Percentiles rank a stretch among this genome's conserved stretches.
Evolutionary conservation across 2,888 invertebrate genomes (phyloP).

Genomic region (Perizoma flavofasciatum): DNA sequence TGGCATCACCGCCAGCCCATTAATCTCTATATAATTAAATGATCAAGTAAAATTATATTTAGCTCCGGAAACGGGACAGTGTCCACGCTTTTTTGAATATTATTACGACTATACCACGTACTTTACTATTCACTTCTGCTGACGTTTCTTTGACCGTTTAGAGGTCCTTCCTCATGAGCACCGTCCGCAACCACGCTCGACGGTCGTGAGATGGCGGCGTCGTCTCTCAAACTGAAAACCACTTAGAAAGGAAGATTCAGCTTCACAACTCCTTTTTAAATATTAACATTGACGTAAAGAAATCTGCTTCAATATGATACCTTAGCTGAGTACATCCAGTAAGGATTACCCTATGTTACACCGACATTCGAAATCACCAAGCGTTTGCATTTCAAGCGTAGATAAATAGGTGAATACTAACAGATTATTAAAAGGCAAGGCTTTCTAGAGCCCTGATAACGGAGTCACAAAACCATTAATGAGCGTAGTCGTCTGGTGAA

Average conservation of each 20-base stretch:
- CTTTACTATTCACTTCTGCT: too few species aligned
- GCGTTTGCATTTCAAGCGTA: conserved; percentile 25
- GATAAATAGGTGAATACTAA: conserved; percentile 27
- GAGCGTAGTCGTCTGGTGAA: conserved; percentile 73
- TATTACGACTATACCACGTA: too few species aligned
- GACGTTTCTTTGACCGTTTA: too few species aligned
- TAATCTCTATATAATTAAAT: conserved; percentile 83
- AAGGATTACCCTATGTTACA: conserved; percentile 3
- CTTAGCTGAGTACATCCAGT: conserved; percentile 8
- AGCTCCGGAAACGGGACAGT: conserved; percentile 77
- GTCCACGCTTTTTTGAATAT: conserved; percentile 48
- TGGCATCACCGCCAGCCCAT: conserved; percentile 74
- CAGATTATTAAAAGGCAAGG: conserved; percentile 45
- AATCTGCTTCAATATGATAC: conserved; percentile 9
- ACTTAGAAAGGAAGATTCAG: conserved; percentile 49
- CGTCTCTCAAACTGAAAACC: conserved; percentile 52
- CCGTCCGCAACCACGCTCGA: too few species aligned
- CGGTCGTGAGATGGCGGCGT: conserved; percentile 31
- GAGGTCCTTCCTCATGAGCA: too few species aligned
- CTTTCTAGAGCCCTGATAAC: conserved; percentile 72
- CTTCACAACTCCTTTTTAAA: conserved; percentile 15
- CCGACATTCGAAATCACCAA: conserved; percentile 20
- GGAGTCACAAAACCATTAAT: conserved; percentile 75
- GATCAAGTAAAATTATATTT: conserved; percentile 83
- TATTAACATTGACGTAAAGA: neutral